Percentiles rank a stretch among this genome's conserved stretches.
Conservation (phyloP, 2,888 invertebrate genomes). For the Drosophila macrothrix region DNA sequence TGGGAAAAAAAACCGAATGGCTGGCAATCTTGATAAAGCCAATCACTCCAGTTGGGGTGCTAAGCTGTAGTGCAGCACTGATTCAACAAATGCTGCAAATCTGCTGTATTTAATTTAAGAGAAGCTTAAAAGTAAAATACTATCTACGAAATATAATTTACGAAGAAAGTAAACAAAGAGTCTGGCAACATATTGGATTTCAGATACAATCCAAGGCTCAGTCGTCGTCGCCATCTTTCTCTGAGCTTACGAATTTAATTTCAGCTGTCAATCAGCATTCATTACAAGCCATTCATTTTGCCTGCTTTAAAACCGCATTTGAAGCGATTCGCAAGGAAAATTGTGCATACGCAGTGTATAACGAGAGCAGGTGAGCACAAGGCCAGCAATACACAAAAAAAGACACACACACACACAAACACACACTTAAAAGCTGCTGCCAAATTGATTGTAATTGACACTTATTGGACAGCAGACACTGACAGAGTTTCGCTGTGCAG, state of each 20-base stretch:
- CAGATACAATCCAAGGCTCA: conserved; percentile 16
- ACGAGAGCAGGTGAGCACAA: conserved; percentile 32
- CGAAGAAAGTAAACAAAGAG: neutral
- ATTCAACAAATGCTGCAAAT: neutral
- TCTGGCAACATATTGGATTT: conserved; percentile 26
- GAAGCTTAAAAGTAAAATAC: neutral
- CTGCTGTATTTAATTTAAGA: neutral
- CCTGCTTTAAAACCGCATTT: conserved; percentile 57
- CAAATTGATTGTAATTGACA: conserved; percentile 83
- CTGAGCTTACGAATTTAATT: conserved; percentile 54
- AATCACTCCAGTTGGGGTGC: neutral
- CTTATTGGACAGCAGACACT: conserved; percentile 81
- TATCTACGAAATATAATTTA: neutral
- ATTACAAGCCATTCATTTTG: conserved; percentile 35
- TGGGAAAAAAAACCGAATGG: neutral
- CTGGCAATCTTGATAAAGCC: too few species aligned
- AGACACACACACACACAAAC: conserved; percentile 7
- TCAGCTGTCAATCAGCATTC: conserved; percentile 66
- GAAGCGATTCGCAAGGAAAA: conserved; percentile 37
- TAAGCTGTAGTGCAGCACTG: neutral
- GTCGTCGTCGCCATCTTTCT: conserved; percentile 19
- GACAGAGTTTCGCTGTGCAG: conserved; percentile 45
- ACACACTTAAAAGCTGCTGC: conserved; percentile 47
- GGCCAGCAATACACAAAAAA: conserved; percentile 8
- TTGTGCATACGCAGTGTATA: conserved; percentile 48